phyloP scores from a whole-genome alignment of 2,113 vertebrate species.

The Acrocephalus arundinaceus region DNA sequence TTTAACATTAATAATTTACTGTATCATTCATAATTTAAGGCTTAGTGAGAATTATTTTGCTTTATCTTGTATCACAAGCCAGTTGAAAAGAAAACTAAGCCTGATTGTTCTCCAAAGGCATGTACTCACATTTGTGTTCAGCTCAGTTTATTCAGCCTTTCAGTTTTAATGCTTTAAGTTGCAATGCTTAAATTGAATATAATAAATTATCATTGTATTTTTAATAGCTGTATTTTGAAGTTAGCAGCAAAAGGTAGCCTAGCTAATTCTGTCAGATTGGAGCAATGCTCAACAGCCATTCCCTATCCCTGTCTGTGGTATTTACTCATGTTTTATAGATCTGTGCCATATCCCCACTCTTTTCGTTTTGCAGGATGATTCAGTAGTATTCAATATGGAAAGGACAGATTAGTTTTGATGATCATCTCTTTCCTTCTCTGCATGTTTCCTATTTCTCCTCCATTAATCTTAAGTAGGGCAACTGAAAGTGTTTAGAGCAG shows the following conservation, averaged over 20 bases:
- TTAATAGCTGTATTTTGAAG: neutral
- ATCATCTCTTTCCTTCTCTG: neutral
- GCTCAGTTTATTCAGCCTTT: constrained; percentile 14
- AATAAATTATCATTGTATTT: neutral
- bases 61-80: constrained; percentile 3
- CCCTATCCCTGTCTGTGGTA: neutral
- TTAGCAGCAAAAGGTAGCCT: neutral
- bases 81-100: constrained; percentile 4
- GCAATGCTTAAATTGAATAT: neutral
- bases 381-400: neutral
- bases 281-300: neutral
- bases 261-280: neutral
- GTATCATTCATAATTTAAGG: constrained; percentile 23
- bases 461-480: constrained; percentile 8
- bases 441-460: neutral
- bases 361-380: neutral
- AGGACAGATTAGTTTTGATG: neutral
- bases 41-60: constrained; percentile 43
- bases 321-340: neutral
- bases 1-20: constrained; percentile 47
- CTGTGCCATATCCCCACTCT: neutral
- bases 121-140: neutral
- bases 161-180: constrained; percentile 12
- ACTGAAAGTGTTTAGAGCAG: neutral
- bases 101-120: neutral